phyloP scores from a whole-genome alignment of 2,888 invertebrate genomes.

The Tipula helvola region DNA sequence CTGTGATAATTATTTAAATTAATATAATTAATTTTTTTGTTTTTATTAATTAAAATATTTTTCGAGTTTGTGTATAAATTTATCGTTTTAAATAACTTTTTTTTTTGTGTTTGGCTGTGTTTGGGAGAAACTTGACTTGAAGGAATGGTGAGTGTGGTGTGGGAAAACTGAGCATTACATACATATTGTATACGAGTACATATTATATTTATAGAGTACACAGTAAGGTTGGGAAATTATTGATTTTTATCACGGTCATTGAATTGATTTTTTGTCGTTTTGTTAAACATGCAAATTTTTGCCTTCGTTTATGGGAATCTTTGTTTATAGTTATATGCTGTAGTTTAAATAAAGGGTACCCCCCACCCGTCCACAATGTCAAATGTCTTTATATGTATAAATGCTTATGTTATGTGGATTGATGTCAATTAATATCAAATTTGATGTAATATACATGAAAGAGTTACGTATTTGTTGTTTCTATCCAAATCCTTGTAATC shows the following conservation, averaged over 20 bases:
- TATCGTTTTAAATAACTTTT: background rate
- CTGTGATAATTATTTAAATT: slow-evolving; percentile 4
- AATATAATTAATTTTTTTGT: background rate
- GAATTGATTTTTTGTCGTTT: background rate
- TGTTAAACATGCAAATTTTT: background rate
- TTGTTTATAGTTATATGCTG: no score
- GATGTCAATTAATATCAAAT: no score
- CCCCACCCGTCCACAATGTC: no score
- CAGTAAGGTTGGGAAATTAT: background rate
- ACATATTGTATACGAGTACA: background rate
- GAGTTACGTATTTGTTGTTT: background rate
- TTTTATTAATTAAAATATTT: background rate
- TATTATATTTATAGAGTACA: background rate
- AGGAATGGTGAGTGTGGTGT: background rate
- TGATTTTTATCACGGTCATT: background rate
- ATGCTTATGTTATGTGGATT: no score
- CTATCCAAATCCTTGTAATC: background rate
- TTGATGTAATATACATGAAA: no score
- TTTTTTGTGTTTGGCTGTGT: background rate
- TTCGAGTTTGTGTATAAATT: background rate
- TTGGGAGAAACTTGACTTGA: background rate
- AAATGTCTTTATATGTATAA: no score
- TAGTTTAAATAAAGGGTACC: no score
- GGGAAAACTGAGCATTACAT: background rate
- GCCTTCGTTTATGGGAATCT: background rate